Evolutionary conservation across 2,113 vertebrate genomes (phyloP), one percentile per base, ranked within the genome.

Genomic region (Zosterops pallidus): DNA sequence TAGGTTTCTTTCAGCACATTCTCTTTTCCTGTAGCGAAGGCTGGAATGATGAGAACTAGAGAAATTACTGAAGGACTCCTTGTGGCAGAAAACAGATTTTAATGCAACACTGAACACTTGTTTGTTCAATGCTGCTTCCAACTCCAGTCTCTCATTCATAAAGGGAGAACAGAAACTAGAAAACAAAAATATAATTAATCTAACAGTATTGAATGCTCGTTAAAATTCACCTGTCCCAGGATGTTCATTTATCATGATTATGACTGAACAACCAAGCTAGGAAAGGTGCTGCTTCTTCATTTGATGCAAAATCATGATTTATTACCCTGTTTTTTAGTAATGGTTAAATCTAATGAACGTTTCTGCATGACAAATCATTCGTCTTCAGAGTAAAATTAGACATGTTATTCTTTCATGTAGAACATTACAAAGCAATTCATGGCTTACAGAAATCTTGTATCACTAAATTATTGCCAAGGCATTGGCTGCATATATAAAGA

Each of bases 221-320:
- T 98, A 98, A 98, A 98, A 97, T 95, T 98, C 97, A 98, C 97
- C 97, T 98, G 97, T 96, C 96, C 86, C 46, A 74, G 87, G 85
- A 96, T 98, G 97, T 96, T 95, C 95, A 98, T 98, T 98, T 97
- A 97, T 98, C 98, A 98, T 96, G 92, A 98, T 98, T 98, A 97
- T 83, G 91, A 96, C 83, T 90, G 91, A 97, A 96, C 92, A 95
- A 96, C 90, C 82, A 93, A 94, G 87, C 83, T 78, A 92, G 90
- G 93, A 94, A 96, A 97, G 97, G 96, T 97, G 94, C 91, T 96
- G 95, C 96, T 97, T 96, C 92, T 97, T 96, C 95, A 93, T 97
- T 98, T 97, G 96, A 95, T 95, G 89, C 65, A 89, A 96, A 96
- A 97, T 90, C 92, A 96, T 97, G 97, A 98, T 98, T 97, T 98